Conservation (phyloP, 2,888 invertebrate species). For the Sisyra nigra region DNA sequence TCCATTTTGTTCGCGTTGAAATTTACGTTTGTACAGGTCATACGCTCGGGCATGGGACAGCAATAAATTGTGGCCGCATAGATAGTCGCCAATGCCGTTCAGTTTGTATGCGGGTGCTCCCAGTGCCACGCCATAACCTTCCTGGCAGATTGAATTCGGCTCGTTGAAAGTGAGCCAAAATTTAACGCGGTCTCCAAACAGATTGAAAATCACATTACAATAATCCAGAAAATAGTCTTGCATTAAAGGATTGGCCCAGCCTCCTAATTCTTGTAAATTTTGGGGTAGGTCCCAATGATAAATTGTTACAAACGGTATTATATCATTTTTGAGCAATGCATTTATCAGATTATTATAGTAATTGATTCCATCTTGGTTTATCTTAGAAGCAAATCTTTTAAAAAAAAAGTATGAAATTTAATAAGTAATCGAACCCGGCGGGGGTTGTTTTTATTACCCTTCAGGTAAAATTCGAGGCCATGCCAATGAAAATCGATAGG, state of each 20-base stretch:
- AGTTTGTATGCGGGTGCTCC: slow-evolving; percentile 35
- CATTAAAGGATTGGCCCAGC: slow-evolving; percentile 33
- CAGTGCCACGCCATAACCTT: slow-evolving; percentile 28
- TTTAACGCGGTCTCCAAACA: slow-evolving; percentile 14
- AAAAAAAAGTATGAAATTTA: not conserved
- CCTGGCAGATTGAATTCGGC: slow-evolving; percentile 12
- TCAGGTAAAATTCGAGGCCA: slow-evolving; percentile 45
- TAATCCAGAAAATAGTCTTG: slow-evolving; percentile 35
- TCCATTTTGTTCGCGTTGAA: slow-evolving; percentile 32
- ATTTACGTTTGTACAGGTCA: slow-evolving; percentile 43
- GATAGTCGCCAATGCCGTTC: slow-evolving; percentile 42
- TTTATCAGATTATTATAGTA: slow-evolving; percentile 38
- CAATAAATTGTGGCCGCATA: slow-evolving; percentile 44
- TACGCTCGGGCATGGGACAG: slow-evolving; percentile 51
- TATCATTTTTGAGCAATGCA: slow-evolving; percentile 31
- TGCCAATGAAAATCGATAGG: slow-evolving; percentile 39
- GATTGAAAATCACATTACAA: slow-evolving; percentile 25
- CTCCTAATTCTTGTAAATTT: slow-evolving; percentile 24
- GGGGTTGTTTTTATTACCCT: slow-evolving; percentile 29
- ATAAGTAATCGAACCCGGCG: not conserved
- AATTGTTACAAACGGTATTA: slow-evolving; percentile 34
- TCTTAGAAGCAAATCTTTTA: slow-evolving; percentile 13
- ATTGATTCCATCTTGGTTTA: slow-evolving; percentile 31
- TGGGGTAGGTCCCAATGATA: slow-evolving; percentile 39
- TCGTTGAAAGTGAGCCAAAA: slow-evolving; percentile 15